phyloP scores from a whole-genome alignment of 1,140 invertebrate species.

The Ephestia elutella region DNA sequence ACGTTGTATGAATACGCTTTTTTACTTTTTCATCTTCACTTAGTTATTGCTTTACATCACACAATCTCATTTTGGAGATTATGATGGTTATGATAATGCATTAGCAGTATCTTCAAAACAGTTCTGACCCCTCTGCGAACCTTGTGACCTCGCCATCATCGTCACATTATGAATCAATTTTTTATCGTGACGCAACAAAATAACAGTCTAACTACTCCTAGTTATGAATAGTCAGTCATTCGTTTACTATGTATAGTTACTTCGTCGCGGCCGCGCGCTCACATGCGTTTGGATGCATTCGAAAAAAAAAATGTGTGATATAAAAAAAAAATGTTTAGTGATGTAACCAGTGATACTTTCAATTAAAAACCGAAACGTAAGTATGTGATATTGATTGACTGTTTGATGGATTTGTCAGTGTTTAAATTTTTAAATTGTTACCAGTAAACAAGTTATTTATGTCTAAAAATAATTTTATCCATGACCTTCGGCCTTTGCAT shows the following conservation, averaged over 20 bases:
- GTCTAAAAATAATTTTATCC: neutral
- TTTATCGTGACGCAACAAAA: constrained; percentile 3
- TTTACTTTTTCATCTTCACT: no score
- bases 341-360: neutral
- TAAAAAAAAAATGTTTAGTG: neutral
- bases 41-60: no score
- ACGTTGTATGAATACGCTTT: no score
- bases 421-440: neutral
- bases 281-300: neutral
- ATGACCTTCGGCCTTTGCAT: neutral
- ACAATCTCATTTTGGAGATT: no score
- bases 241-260: neutral
- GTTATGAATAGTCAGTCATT: neutral
- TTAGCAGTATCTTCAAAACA: no score
- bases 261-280: neutral
- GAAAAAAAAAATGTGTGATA: neutral
- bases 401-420: neutral
- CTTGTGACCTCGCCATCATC: no score
- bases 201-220: neutral
- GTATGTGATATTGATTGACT: neutral
- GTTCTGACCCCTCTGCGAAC: no score
- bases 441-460: no score
- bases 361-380: neutral
- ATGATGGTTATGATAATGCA: no score
- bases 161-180: neutral